Conservation (phyloP, 2,888 invertebrate species). For the Tyria jacobaeae region DNA sequence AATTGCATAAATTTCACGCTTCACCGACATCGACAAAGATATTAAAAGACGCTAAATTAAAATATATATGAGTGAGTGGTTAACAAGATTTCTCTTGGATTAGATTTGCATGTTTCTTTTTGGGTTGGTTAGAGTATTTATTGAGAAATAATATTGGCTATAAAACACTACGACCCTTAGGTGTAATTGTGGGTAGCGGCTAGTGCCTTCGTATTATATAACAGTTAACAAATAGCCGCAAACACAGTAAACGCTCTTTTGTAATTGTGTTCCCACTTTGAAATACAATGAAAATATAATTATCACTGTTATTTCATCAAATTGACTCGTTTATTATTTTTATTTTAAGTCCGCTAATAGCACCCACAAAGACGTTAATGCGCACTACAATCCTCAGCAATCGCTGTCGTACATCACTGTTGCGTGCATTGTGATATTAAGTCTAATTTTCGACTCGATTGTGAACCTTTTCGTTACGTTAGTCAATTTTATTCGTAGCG, state of each 20-base stretch:
- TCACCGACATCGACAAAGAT: neutral
- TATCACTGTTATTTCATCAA: neutral
- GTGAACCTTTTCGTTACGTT: constrained; percentile 35
- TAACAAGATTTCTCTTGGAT: no score
- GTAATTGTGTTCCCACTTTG: no score
- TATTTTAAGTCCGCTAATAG: constrained; percentile 21
- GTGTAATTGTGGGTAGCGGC: no score
- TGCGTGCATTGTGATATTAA: constrained; percentile 47
- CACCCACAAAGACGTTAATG: constrained; percentile 21
- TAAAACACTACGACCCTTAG: no score
- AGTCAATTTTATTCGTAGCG: constrained; percentile 38
- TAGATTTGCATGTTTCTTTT: no score
- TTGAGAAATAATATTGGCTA: no score
- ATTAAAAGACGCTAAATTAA: constrained; percentile 6
- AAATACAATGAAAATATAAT: no score
- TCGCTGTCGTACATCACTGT: constrained; percentile 34
- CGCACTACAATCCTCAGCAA: constrained; percentile 32
- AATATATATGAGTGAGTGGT: no score
- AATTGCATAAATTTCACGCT: constrained; percentile 28
- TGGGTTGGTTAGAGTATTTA: no score
- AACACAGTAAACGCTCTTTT: no score
- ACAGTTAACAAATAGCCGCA: no score
- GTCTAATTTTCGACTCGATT: constrained; percentile 37
- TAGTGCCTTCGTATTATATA: no score
- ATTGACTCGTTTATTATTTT: constrained; percentile 2